Conservation (phyloP, 2,113 vertebrate genomes). For the Mormyrus iriodes region DNA sequence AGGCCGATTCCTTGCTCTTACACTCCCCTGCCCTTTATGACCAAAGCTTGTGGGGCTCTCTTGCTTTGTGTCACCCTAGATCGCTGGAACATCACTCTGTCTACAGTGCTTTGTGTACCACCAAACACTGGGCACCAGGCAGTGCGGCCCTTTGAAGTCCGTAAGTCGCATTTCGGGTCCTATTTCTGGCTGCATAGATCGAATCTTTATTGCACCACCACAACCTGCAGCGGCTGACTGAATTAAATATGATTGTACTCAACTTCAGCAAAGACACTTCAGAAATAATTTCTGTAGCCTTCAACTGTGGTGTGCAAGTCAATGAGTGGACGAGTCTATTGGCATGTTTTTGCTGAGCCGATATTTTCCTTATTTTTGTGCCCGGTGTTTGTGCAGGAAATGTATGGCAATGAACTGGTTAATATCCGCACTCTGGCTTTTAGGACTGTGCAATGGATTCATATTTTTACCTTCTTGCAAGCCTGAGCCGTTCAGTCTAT, state of each 20-base stretch:
- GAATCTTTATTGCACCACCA: conserved; percentile 80
- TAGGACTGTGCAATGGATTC: background rate
- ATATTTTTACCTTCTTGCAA: conserved; percentile 8
- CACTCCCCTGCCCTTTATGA: background rate
- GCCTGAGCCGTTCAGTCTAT: background rate
- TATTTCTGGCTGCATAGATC: conserved; percentile 70
- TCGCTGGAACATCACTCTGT: conserved; percentile 45
- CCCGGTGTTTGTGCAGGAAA: conserved; percentile 35
- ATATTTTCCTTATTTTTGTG: conserved; percentile 41
- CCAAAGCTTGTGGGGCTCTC: background rate
- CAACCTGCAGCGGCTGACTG: conserved; percentile 79
- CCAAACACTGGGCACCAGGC: conserved; percentile 69
- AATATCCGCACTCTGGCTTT: background rate
- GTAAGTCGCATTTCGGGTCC: conserved; percentile 77
- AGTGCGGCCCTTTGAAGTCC: conserved; percentile 68
- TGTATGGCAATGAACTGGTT: conserved; percentile 40
- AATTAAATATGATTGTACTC: conserved; percentile 87
- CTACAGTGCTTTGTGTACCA: conserved; percentile 68
- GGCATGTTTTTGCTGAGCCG: conserved; percentile 62
- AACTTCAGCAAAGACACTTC: conserved; percentile 83
- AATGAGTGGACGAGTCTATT: conserved; percentile 62
- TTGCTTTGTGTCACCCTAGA: background rate
- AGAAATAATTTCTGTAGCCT: conserved; percentile 77
- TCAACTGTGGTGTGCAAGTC: conserved; percentile 74
- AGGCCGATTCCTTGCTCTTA: background rate